These are phyloP conservation scores for Orycteropus afer DNA, from an alignment of 2,113 vertebrate genomes.

Conservation along the genomic window DNA sequence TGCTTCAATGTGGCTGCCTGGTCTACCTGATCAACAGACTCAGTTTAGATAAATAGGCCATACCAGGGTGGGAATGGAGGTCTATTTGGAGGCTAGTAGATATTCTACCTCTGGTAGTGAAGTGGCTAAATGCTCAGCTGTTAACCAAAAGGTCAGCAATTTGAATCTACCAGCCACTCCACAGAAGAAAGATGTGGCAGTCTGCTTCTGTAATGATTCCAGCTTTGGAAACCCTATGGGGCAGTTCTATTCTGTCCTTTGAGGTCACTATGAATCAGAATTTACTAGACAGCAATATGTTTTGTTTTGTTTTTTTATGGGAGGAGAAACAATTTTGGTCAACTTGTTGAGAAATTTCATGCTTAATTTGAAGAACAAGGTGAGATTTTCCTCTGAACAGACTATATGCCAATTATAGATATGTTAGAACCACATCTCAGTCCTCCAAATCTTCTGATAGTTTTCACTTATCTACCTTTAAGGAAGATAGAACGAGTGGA, in stretches of 20 bases:
- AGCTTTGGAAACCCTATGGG: neutral
- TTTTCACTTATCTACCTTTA: neutral
- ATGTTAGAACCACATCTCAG: neutral
- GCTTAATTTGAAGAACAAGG: neutral
- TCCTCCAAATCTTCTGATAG: neutral
- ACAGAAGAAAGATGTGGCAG: neutral
- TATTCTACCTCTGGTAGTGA: neutral
- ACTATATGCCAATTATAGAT: neutral
- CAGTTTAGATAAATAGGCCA: neutral
- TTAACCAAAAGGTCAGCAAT: neutral
- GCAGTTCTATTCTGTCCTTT: neutral
- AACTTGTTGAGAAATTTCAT: neutral
- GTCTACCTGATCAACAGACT: neutral
- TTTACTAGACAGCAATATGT: neutral
- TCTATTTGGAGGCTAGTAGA: neutral
- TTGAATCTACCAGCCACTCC: neutral
- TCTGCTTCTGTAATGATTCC: neutral
- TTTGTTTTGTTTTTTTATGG: neutral
- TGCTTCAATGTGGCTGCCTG: neutral
- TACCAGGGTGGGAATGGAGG: too few species aligned
- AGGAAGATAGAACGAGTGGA: conserved; percentile 10
- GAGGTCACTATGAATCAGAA: neutral
- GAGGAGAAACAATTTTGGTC: neutral
- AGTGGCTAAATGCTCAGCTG: neutral
- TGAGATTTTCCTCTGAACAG: neutral